Base-by-base conservation (phyloP, 2,888 invertebrate species). In the Xestia ashworthii region DNA sequence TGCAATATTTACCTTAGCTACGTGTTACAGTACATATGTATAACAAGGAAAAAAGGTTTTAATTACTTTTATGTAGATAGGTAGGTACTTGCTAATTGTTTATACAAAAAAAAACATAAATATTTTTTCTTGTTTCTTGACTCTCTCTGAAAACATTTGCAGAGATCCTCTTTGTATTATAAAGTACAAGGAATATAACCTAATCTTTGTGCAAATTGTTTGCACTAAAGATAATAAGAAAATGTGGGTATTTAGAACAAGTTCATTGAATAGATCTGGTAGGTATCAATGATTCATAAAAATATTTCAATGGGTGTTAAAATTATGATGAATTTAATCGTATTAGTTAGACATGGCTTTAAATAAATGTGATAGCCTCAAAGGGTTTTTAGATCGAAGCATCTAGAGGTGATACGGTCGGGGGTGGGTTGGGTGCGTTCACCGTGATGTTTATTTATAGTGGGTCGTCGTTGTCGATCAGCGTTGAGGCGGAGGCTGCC, bases 361-460 rank as follows among this genome's bases (percentile, higher is more conserved):
- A 73, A 80, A 75, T 79, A 78, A 78, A 71, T 71, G 48, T 38
- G 19, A 62, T 11, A 32, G 41, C 50, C 16, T 48, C 48, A 41
- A 19, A 60, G 67, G 77, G 58, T 44, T 38, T 48, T 41, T 71
- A 62, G 60, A 46, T 74, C 55, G 53, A 73, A 65, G 67, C 38
- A 68, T 55, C 55, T 38, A 72, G 72, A 78, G 66, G 78, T 70
- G 12, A 70, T 48, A 55, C 46, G 74, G 71, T 58, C 22, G 60
- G 74, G 75, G 85, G 75, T 84, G 80, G 74, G 78, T 82, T 84
- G 80, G 74, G 78, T 82, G 80, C 46, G 78, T 71, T 81, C 76
- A 70, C 81, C 78, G 87, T 87, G 69, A 68, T 84, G 84, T 91
- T 91, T 95, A 95, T 95, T 94, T 94, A 93, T 95, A 95, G 93